Evolutionary conservation across 1,140 invertebrate genomes (phyloP).

Genomic region (Ruditapes philippinarum): DNA sequence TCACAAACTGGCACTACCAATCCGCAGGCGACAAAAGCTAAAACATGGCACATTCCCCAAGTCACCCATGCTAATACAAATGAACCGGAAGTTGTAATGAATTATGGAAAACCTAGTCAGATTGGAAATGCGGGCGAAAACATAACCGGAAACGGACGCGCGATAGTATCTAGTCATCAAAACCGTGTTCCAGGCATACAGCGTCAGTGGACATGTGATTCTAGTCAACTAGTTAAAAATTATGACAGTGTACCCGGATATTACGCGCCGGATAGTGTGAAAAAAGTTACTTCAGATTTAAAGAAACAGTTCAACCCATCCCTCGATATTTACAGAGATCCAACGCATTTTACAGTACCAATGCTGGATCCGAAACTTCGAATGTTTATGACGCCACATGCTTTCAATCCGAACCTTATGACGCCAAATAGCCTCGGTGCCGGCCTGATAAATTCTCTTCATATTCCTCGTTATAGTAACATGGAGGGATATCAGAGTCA

Average conservation of each 20-base stretch:
- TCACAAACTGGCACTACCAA: not conserved
- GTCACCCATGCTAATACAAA: not conserved
- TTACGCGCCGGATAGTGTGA: not conserved
- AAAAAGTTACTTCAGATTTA: not conserved
- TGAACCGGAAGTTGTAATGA: not conserved
- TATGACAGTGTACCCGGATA: not conserved
- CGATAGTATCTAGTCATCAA: not conserved
- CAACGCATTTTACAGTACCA: not conserved
- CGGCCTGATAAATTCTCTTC: not conserved
- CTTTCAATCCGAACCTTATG: not conserved
- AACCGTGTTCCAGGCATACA: not conserved
- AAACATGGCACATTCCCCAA: constrained; percentile 40
- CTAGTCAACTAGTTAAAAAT: constrained; percentile 6
- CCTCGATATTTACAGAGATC: constrained; percentile 9
- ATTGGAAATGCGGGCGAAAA: not conserved
- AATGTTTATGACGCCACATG: not conserved
- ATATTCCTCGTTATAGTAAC: not conserved
- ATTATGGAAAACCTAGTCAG: not conserved
- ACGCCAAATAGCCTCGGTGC: not conserved
- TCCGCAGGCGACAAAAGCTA: constrained; percentile 8
- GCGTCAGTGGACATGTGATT: not conserved
- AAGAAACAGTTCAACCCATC: not conserved
- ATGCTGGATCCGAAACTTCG: not conserved
- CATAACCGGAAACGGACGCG: not conserved
- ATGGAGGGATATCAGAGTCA: not conserved